Base-by-base conservation (phyloP, 2,113 vertebrate species). In the Struthio camelus region DNA sequence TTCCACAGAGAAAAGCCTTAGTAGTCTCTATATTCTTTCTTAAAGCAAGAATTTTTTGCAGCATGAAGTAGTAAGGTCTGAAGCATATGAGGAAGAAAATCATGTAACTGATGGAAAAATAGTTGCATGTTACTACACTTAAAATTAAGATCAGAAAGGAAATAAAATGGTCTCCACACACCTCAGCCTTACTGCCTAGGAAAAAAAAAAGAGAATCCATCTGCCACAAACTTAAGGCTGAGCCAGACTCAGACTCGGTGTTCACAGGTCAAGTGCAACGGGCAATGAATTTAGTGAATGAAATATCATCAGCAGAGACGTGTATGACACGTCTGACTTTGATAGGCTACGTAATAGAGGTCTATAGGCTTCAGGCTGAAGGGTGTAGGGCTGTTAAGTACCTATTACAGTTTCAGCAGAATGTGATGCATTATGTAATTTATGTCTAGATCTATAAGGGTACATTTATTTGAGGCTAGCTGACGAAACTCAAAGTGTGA, bases 31-130 rank as follows among this genome's bases (percentile, higher is more conserved):
- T 66, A 32, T 70, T 80, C 56, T 48, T 51, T 59, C 58, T 83
- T 65, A 73, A 17, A 86, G 25, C 7, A 80, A 83, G 34, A 70
- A 1, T 32, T 42, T 69, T 89, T 58, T 72, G 42, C 32, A 61
- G 73, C 50, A 48, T 65, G 10, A 90, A 67, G 30, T 38, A 90
- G 27, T 73, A 44, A 83, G 22, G 22, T 54, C 64, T 90, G 59
- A 77, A 83, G 27, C 77, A 36, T 89, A 3, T 34, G 40, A 90
- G 44, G 64, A 90, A 44, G 48, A 80, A 86, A 89, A 78, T 78
- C 64, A 71, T 14, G 86, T 64, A 86, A 90, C 93, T 90, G 83
- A 81, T 75, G 77, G 91, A 89, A 95, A 95, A 92, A 77, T 54
- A 66, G 53, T 92, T 80, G 19, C 17, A 58, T 13, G 36, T n/a